Conservation (phyloP, 1,140 invertebrate species). For the Liolophura sinensis region DNA sequence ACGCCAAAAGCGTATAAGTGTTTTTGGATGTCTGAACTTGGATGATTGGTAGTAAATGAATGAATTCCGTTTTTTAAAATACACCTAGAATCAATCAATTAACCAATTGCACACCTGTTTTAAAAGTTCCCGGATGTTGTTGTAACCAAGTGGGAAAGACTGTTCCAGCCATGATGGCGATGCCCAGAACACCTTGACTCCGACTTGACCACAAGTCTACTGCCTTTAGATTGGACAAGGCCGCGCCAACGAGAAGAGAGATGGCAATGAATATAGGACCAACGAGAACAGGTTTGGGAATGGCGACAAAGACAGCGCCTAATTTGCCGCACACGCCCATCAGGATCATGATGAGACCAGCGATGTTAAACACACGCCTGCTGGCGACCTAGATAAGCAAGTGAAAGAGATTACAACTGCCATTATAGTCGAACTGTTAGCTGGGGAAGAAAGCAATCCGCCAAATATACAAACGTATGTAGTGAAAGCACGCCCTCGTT, state of each 20-base stretch:
- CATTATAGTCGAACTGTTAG: not conserved
- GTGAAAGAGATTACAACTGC: not conserved
- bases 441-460: too few relatives aligned
- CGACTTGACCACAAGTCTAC: conserved; percentile 77
- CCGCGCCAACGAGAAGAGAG: conserved; percentile 60
- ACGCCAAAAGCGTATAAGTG: too few relatives aligned
- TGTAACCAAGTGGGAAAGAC: conserved; percentile 72
- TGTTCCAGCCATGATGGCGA: conserved; percentile 83
- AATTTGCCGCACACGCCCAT: conserved; percentile 71
- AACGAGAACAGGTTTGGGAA: conserved; percentile 82
- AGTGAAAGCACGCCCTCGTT: too few relatives aligned
- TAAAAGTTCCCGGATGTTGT: conserved; percentile 66
- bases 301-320: conserved; percentile 82
- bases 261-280: conserved; percentile 87
- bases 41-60: too few relatives aligned
- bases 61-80: too few relatives aligned
- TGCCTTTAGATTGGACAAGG: conserved; percentile 78
- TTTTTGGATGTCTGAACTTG: too few relatives aligned
- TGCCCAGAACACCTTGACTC: conserved; percentile 86
- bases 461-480: too few relatives aligned
- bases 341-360: conserved; percentile 73
- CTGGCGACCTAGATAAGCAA: conserved; percentile 71
- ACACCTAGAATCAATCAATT: not conserved
- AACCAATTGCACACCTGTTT: conserved; percentile 64
- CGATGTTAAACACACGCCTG: conserved; percentile 80